Conservation (phyloP, 2,888 invertebrate species). For the Drosophila niveifrons region DNA sequence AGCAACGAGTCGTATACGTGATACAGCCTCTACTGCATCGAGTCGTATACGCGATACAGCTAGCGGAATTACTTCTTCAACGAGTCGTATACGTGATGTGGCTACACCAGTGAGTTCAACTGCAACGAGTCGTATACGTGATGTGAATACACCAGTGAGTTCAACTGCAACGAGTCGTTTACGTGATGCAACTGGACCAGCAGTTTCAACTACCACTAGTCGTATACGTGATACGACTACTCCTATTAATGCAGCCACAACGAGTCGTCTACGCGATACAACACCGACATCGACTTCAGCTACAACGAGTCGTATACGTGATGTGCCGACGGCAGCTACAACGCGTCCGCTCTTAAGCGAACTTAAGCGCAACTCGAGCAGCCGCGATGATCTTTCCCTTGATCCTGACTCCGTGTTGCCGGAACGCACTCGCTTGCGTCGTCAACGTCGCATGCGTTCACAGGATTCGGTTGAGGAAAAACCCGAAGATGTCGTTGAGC, state of each 20-base stretch:
- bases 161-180: neutral
- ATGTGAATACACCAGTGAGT: neutral
- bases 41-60: constrained; percentile 38
- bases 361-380: constrained; percentile 53
- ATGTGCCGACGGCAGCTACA: constrained; percentile 29
- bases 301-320: constrained; percentile 60
- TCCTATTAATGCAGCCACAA: constrained; percentile 2
- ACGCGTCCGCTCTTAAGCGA: constrained; percentile 59
- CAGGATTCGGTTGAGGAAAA: constrained; percentile 74
- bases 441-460: constrained; percentile 78
- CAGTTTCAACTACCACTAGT: neutral
- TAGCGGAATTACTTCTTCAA: neutral
- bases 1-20: constrained; percentile 34
- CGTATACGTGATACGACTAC: constrained; percentile 37
- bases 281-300: constrained; percentile 7
- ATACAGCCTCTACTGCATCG: constrained; percentile 25
- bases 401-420: constrained; percentile 70
- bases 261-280: constrained; percentile 17
- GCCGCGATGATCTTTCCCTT: constrained; percentile 56
- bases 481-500: constrained; percentile 80
- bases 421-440: constrained; percentile 74
- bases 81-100: constrained; percentile 40
- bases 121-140: neutral
- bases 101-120: neutral
- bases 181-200: neutral